These are phyloP conservation scores for Neoseiulus cucumeris DNA, from an alignment of 1,140 invertebrate species.

Conservation along the genomic window DNA sequence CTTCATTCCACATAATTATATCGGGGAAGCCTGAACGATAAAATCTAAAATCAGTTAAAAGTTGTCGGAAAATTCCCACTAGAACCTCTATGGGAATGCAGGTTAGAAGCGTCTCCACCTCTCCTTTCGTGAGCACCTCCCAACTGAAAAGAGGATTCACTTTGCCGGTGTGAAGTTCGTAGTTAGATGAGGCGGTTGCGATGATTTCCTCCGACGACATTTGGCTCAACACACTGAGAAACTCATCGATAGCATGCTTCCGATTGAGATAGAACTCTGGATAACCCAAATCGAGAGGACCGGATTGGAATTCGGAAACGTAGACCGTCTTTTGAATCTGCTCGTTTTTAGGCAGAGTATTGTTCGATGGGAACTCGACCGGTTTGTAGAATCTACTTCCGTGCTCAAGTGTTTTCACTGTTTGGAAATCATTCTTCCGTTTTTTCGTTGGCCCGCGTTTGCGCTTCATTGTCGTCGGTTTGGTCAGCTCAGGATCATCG, in stretches of 20 bases:
- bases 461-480: background rate
- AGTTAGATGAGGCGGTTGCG: background rate
- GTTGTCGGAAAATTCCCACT: background rate
- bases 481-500: background rate
- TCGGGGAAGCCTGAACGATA: background rate
- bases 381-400: background rate
- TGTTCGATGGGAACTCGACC: background rate
- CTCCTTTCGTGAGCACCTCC: background rate
- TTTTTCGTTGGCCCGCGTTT: background rate
- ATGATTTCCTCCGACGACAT: background rate
- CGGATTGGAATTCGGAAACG: background rate
- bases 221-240: background rate
- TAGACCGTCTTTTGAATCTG: background rate
- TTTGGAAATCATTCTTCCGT: background rate
- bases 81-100: background rate
- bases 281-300: background rate
- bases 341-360: background rate
- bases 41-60: background rate
- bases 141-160: conserved; percentile 7
- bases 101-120: background rate
- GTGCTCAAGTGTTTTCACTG: background rate
- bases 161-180: background rate
- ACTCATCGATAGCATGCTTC: background rate
- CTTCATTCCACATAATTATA: background rate
- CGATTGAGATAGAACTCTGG: background rate